Base-by-base conservation (phyloP, 2,797 vertebrate genomes). In the Spinibarbus caldwelli region DNA sequence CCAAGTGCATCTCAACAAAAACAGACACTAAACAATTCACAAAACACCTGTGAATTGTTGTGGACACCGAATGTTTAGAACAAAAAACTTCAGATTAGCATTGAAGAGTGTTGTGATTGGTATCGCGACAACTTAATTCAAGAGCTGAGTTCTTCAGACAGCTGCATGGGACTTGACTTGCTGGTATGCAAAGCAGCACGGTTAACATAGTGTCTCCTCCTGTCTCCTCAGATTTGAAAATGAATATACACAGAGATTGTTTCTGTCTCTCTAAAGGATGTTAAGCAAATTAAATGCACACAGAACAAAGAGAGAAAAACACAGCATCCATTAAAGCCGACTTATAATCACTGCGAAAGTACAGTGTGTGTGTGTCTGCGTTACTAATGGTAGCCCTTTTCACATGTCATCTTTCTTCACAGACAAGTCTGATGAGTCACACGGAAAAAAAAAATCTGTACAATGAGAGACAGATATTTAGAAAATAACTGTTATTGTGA, bases 401-500 rank as follows among this genome's bases (percentile, higher is more conserved):
- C 19, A 84, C 7, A 5, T 47, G 54, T 49, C 57, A 52, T 76
- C 9, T 62, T 76, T 83, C 41, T 64, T 36, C 31, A 59, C 67
- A 66, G 57, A 83, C 49, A 15, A 23, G 34, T 34, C 45, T 41
- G 45, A 75, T 83, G 82, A 76, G 59, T 83, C 59, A 66, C 12
- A 49, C 23, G 0, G 17, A 15, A 70, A 68, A n/a, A n/a, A n/a
- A 21, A 64, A 6, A 47, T 11, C 47, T 41, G 41, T 36, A 17
- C 54, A 47, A 34, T 26, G 57, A 76, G 47, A 23, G 34, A 38
- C 72, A 43, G 62, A 78, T 45, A 70, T 84, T 84, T 78, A 31
- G 62, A 78, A 84, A 84, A 78, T 78, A 84, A 78, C 83, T 84
- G 64, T 78, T 78, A 70, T 84, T 84, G 62, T 67, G 47, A 67